Evolutionary conservation across 2,888 invertebrate genomes (phyloP), one percentile per base, ranked within the genome.

Genomic region (Himalopsyche anomala): DNA sequence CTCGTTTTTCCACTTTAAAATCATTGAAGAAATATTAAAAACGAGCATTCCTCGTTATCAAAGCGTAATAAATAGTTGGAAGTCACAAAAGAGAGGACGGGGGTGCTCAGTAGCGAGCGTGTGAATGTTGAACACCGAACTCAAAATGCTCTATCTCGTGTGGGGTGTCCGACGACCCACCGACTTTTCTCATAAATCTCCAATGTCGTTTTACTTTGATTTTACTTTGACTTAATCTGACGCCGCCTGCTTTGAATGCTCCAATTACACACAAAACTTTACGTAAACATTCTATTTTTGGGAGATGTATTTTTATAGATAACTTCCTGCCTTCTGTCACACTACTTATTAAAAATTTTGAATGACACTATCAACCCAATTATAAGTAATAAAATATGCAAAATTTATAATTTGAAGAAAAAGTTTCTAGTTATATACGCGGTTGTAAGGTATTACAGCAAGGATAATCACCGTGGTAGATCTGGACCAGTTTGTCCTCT

Each of bases 31-130:
- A 62, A 62, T 62, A 62, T 4, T 62, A 62, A 2, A 62, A 62
- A 62, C n/a, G 62, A 62, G 28, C 5, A 62, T 62, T 62, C 19
- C 56, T n/a, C 4, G n/a, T 19, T 62, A 62, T 62, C 62, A 62
- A n/a, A 62, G 62, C 19, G 62, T 62, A 62, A 62, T 62, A 62
- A 62, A 62, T 62, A 62, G 19, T 62, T 62, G 62, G 19, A 62
- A 19, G 62, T 19, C 19, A 8, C 15, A 15, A 15, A 51, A 2
- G 62, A n/a, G 62, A 62, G 62, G 6, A 62, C 9, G 11, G 56
- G 51, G 19, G 28, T 28, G 28, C 28, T 62, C 62, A 62, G 62
- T 62, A 15, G 62, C 19, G 62, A 28, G 62, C 19, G 19, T 28
- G 62, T 62, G 19, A 62, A 62, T 28, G n/a, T 2, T 62, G 62